phyloP scores from a whole-genome alignment of 1,140 invertebrate genomes.

The Philotrypesis tridentata region DNA sequence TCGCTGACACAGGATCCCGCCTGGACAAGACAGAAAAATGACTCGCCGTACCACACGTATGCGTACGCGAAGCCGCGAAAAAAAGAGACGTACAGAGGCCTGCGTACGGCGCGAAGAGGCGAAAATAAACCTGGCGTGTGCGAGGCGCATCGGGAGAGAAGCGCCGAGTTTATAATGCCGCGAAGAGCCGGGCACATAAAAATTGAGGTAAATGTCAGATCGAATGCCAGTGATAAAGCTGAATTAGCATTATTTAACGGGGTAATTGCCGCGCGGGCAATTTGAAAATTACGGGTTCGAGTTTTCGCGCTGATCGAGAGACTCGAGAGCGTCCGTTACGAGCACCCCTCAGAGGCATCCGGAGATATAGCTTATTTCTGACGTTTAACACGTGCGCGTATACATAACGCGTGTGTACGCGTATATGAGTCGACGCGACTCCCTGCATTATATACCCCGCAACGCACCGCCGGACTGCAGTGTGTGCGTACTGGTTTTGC shows the following conservation, averaged over 20 bases:
- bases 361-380: not conserved
- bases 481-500: not conserved
- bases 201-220: conserved; percentile 13
- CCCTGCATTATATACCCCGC: too few species aligned
- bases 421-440: not conserved
- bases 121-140: not conserved
- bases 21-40: not conserved
- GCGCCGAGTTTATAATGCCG: not conserved
- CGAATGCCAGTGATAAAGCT: conserved; percentile 15
- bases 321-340: too few species aligned
- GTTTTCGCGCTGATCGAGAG: conserved; percentile 10
- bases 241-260: conserved; percentile 29
- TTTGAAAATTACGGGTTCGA: conserved; percentile 22
- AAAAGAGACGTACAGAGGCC: too few species aligned
- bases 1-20: not conserved
- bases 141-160: not conserved
- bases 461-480: too few species aligned
- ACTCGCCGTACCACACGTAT: not conserved
- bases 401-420: not conserved
- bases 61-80: not conserved
- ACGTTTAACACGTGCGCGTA: not conserved
- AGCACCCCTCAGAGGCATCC: not conserved
- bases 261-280: conserved; percentile 13
- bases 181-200: not conserved
- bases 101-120: too few species aligned